Base-by-base conservation (phyloP, 1,140 invertebrate genomes). In the Uloborus diversus region DNA sequence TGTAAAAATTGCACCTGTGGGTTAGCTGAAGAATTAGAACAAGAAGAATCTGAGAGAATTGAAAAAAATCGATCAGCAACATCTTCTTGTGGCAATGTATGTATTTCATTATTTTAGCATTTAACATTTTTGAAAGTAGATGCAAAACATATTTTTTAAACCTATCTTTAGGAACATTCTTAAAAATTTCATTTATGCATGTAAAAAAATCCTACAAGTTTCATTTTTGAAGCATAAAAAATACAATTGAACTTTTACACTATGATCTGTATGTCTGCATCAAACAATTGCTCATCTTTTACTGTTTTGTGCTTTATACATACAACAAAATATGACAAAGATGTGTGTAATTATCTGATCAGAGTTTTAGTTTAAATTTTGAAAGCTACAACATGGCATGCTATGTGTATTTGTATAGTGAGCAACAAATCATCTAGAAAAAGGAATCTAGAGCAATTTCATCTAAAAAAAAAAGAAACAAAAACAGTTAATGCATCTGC, bases 1-100 rank as follows among this genome's bases (percentile, higher is more conserved):
- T 99, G 98, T 85, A 99, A 99, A 84, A 94, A 99, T 86, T 99
- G 98, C 86, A 92, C 92, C 4, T 99, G 98, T 89, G 98, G 98
- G 3, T 88, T 99, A 75, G 97, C 97, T 33, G 96, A 99, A 84
- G 96, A 98, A 87, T 86, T 97, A 35, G 91, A 89, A 66, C 82
- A 88, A 57, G 91, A 90, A 13, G 91, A 92, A 86, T 82, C 82
- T 47, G 86, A 85, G 35, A 83, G 83, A 42, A 53, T 80, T 27
- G 69, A 82, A 64, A 82, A 82, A 64, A 79, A 76, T 49, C 37
- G 37, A 27, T 68, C 76, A 59, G 76, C 56, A 33, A 93, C 93
- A 87, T 99, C 97, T 7, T 95, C 97, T 3, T 99, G 98, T 91
- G 98, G 98, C 85, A 99, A 90, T 90, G 97, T 99, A 91, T 90